Base-by-base conservation (phyloP, 2,888 invertebrate species). In the Dinocampus coccinellae region DNA sequence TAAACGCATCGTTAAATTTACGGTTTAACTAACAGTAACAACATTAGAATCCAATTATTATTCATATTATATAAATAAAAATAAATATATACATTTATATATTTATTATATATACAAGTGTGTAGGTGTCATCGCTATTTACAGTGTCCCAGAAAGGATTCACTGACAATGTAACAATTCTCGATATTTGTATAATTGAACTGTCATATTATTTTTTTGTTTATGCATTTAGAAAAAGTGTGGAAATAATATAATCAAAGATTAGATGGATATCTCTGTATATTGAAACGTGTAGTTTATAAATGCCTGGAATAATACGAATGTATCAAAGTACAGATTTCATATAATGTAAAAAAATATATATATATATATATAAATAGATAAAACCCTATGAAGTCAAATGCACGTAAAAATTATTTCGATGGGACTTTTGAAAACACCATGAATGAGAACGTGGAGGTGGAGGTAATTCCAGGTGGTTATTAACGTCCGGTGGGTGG, bases 401-500 rank as follows among this genome's bases (percentile, higher is more conserved):
- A 47, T 16, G 47, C 9, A 47, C 47, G 16, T 47, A 47, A 16
- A 3, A 47, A 47, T 47, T 47, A 16, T 47, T 16, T 16, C 47
- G 6, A 1, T 1, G 47, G 16, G 16, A 4, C 3, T 47, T 47
- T 47, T n/a, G 16, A 47, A 36, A 36, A 47, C 16, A 47, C 13
- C 10, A 22, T 16, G 13, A 29, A 60, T 4, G 13, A 60, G 29
- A 62, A 36, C 24, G 13, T 20, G 20, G 16, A 34, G 29, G 63
- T n/a, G 26, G 42, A 52, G 36, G 29, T 20, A 22, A 13, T 53
- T 64, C 71, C 71, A 71, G 71, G 71, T 71, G 71, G 66, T 53
- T n/a, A 39, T 39, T 10, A 16, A 70, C 71, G 55, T 71, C 71
- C 71, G 71, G 71, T 71, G 66, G 70, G 58, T 70, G 70, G 65